Conservation (phyloP, 1,140 invertebrate genomes). For the Pseudomyrmex concolor region DNA sequence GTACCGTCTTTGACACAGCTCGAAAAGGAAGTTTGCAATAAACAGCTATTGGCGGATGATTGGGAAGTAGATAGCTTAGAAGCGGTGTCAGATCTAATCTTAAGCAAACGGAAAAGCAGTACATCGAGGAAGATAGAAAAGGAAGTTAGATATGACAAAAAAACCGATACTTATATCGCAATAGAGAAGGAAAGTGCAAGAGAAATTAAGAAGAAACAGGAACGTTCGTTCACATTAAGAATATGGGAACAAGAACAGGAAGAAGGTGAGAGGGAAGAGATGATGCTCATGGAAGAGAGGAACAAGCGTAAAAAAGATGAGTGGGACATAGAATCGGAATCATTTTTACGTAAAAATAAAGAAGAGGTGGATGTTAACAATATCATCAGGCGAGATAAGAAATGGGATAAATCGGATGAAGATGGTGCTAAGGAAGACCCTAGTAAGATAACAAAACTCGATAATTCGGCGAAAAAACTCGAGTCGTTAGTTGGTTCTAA, state of each 20-base stretch:
- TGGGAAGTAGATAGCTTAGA: slow-evolving; percentile 84
- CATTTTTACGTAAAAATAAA: slow-evolving; percentile 23
- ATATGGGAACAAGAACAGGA: slow-evolving; percentile 84
- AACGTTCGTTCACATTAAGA: slow-evolving; percentile 76
- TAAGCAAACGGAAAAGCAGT: slow-evolving; percentile 58
- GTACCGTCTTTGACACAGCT: slow-evolving; percentile 81
- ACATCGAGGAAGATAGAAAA: slow-evolving; percentile 76
- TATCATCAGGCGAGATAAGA: slow-evolving; percentile 6
- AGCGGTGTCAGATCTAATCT: slow-evolving; percentile 68
- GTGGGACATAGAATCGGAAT: slow-evolving; percentile 73
- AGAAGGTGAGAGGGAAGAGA: slow-evolving; percentile 80
- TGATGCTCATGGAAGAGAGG: slow-evolving; percentile 73
- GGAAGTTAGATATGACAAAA: slow-evolving; percentile 80
- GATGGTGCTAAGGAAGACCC: not conserved
- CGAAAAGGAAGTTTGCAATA: slow-evolving; percentile 75
- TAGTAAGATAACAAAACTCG: not conserved
- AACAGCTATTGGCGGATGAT: slow-evolving; percentile 78
- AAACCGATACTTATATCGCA: slow-evolving; percentile 82
- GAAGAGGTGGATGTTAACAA: slow-evolving; percentile 27
- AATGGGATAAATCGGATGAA: slow-evolving; percentile 15
- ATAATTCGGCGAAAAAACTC: not conserved
- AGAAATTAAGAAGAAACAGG: slow-evolving; percentile 78
- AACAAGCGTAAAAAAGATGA: slow-evolving; percentile 65
- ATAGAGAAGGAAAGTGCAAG: slow-evolving; percentile 76
- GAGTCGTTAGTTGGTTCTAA: slow-evolving; percentile 32